Evolutionary conservation across 2,888 invertebrate genomes (phyloP), one percentile per base, ranked within the genome.

Genomic region (Gari tellinella): DNA sequence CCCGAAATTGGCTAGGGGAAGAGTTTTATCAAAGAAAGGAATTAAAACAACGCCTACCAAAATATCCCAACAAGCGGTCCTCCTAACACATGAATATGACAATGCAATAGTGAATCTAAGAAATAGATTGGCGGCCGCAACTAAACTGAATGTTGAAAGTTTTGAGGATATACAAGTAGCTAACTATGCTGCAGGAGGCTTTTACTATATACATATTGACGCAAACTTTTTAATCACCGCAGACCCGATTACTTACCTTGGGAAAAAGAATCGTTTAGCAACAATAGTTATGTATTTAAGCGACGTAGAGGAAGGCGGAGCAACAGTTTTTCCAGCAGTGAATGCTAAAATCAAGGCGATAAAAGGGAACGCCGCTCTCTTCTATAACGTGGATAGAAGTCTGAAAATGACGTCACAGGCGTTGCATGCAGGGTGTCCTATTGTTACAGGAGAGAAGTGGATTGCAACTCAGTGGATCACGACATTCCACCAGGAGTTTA

Each of bases 151-250:
- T 19, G 41, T 56, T 12, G 19, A 23, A 43, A 43, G 56, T 23
- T 56, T 56, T 56, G 56, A 56, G 25, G 43, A 62, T 15, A 53
- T 48, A 17, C 58, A 58, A 38, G 58, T 58, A 2, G 58, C 46
- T 10, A 58, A 58, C 38, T 58, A 58, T 21, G 58, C 46, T 12
- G 31, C 48, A 25, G 58, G 48, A 21, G 58, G 58, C 1, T 58
- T 46, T 38, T 58, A 58, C 38, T n/a, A 46, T 15, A n/a, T 38
- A 12, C 58, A 58, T 26, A 15, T 17, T 14, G 58, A 58, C 38
- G 15, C 46, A 31, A 31, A 31, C 10, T 58, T 48, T 19, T 25
- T 46, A 12, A 10, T 45, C 0, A 14, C 31, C 15, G 48, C 26
- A 10, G 2, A 43, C 12, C 15, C 25, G 2, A 14, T n/a, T 5